Conservation (phyloP, 2,797 vertebrate species). For the Lutjanus campechanus region DNA sequence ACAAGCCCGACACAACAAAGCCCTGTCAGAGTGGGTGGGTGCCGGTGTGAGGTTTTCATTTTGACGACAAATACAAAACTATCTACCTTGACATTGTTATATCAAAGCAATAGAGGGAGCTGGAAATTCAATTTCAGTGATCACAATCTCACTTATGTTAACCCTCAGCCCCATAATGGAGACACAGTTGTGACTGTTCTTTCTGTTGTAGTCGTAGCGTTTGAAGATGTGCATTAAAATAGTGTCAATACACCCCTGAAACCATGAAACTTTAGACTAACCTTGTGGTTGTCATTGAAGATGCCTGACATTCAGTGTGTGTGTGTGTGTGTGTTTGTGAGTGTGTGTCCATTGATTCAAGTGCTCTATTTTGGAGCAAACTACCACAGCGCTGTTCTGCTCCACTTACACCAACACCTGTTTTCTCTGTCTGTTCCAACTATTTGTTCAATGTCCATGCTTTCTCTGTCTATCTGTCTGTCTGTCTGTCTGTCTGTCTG, state of each 20-base stretch:
- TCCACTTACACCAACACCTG: slow-evolving; percentile 76
- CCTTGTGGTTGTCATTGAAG: slow-evolving; percentile 62
- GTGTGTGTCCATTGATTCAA: slow-evolving; percentile 47
- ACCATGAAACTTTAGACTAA: slow-evolving; percentile 38
- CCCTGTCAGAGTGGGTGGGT: background rate
- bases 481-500: slow-evolving; percentile 27
- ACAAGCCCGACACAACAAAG: slow-evolving; percentile 25
- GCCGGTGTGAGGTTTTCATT: slow-evolving; percentile 26
- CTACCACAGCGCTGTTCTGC: slow-evolving; percentile 65
- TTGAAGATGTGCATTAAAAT: slow-evolving; percentile 30
- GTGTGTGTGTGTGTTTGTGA: slow-evolving; percentile 24
- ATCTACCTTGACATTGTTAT: slow-evolving; percentile 21
- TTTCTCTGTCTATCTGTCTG: background rate
- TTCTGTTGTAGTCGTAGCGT: background rate
- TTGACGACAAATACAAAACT: slow-evolving; percentile 21
- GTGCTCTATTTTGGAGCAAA: slow-evolving; percentile 64
- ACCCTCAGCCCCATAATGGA: slow-evolving; percentile 15
- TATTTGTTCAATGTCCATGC: slow-evolving; percentile 39
- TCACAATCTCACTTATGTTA: slow-evolving; percentile 44
- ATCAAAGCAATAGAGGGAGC: slow-evolving; percentile 24
- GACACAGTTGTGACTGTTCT: slow-evolving; percentile 10
- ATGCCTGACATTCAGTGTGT: slow-evolving; percentile 15
- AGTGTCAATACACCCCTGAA: slow-evolving; percentile 8
- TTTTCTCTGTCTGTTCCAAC: slow-evolving; percentile 61
- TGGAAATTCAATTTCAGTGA: slow-evolving; percentile 52